These are phyloP conservation scores for Neuroterus valhalla DNA, from an alignment of 1,140 invertebrate species.

Conservation along the genomic window DNA sequence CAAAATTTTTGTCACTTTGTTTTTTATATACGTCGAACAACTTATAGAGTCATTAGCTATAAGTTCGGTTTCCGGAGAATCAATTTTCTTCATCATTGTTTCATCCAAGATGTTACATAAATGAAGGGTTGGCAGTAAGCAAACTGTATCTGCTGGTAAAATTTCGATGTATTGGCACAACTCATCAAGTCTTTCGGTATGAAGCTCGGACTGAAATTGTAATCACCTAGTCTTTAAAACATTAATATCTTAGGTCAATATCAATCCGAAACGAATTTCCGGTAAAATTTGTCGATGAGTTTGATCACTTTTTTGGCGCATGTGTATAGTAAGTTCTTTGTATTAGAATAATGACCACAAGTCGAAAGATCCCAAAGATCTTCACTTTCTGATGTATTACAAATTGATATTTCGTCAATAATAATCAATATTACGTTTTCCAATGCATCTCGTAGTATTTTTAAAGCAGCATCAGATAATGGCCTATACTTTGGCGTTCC, in stretches of 20 bases:
- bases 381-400: slow-evolving; percentile 9
- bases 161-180: slow-evolving; percentile 21
- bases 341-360: slow-evolving; percentile 20
- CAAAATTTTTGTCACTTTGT: no score
- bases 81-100: background rate
- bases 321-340: slow-evolving; percentile 34
- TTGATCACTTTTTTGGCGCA: slow-evolving; percentile 33
- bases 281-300: slow-evolving; percentile 9
- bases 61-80: slow-evolving; percentile 1
- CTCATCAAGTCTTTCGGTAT: slow-evolving; percentile 23
- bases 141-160: slow-evolving; percentile 22
- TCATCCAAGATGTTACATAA: slow-evolving; percentile 17
- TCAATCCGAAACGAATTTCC: background rate
- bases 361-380: slow-evolving; percentile 17
- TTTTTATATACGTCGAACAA: no score
- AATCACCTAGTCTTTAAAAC: background rate
- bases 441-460: no score
- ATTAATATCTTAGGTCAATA: background rate
- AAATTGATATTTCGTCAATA: background rate
- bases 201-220: background rate
- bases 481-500: no score
- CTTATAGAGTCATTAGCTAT: no score
- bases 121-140: slow-evolving; percentile 19
- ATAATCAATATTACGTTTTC: no score
- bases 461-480: no score